Percentiles rank a stretch among this genome's conserved stretches.
phyloP scores from a whole-genome alignment of 23 tunicate species.

The Oikopleura dioica region DNA sequence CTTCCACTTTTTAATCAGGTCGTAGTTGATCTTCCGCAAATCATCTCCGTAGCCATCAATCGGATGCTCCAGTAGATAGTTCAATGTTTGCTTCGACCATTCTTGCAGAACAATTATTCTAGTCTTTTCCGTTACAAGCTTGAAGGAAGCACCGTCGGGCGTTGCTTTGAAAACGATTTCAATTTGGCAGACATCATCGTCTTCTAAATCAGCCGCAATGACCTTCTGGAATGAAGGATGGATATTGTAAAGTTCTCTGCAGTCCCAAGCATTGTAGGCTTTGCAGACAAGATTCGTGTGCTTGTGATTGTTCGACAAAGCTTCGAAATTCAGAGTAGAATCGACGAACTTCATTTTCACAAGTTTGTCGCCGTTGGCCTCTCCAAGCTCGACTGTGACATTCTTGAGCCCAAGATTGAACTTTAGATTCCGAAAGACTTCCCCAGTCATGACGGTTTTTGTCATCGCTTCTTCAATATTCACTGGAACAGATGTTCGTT shows the following conservation, averaged over 20 bases:
- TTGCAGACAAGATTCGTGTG: not conserved
- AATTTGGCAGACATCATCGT: not conserved
- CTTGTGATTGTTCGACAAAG: constrained; percentile 6
- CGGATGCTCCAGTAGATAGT: not conserved
- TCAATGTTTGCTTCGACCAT: not conserved
- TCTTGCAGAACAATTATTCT: not conserved
- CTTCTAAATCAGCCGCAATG: not conserved
- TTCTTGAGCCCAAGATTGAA: not conserved
- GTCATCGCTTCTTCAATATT: not conserved
- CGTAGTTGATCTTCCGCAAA: not conserved
- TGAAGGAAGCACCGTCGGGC: not conserved
- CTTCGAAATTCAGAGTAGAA: not conserved
- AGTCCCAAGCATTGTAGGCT: constrained; percentile 10
- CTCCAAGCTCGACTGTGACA: constrained; percentile 5
- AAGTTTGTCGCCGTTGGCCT: not conserved
- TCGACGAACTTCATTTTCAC: constrained; percentile 9
- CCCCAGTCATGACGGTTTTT: not conserved
- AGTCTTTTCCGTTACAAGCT: not conserved
- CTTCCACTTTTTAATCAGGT: not conserved
- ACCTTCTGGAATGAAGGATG: not conserved
- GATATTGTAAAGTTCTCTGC: not conserved
- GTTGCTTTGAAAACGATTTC: constrained; percentile 7
- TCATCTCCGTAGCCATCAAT: not conserved
- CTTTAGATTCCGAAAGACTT: not conserved
- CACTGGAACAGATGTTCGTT: constrained; percentile 49